phyloP scores from a whole-genome alignment of 2,113 vertebrate genomes.

The Neofelis nebulosa region DNA sequence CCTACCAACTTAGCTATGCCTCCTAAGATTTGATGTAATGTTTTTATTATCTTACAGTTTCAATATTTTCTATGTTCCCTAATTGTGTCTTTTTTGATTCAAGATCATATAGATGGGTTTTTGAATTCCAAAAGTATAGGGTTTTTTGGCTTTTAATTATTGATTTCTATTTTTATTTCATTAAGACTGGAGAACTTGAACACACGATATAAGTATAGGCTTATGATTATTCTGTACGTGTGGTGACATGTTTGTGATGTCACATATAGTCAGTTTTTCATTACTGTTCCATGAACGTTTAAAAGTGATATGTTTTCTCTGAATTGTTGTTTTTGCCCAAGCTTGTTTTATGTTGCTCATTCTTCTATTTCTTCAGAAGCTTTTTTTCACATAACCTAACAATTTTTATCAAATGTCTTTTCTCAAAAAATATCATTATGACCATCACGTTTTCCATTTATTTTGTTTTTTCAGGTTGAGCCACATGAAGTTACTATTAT shows the following conservation, averaged over 20 bases:
- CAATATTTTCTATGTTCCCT: background rate
- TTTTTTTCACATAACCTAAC: background rate
- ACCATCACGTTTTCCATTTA: background rate
- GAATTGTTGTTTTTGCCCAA: background rate
- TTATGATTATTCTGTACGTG: background rate
- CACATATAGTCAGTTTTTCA: background rate
- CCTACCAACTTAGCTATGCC: background rate
- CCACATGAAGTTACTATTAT: background rate
- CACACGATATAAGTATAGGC: background rate
- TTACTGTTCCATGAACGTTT: background rate
- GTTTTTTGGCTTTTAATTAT: background rate
- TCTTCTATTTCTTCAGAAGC: background rate
- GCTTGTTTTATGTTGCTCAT: background rate
- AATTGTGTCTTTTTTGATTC: background rate
- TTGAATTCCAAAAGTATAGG: background rate
- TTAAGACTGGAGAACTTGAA: background rate
- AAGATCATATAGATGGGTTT: background rate
- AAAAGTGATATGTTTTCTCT: background rate
- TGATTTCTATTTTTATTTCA: background rate
- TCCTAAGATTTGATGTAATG: background rate
- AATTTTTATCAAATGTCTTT: background rate
- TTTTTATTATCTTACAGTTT: background rate
- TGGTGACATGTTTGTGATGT: background rate
- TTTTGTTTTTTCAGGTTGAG: background rate
- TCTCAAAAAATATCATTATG: background rate